Percentiles rank a stretch among this genome's conserved stretches.
These are phyloP conservation scores for Forpus xanthops DNA, from an alignment of 2,797 vertebrate species.

Conservation along the genomic window DNA sequence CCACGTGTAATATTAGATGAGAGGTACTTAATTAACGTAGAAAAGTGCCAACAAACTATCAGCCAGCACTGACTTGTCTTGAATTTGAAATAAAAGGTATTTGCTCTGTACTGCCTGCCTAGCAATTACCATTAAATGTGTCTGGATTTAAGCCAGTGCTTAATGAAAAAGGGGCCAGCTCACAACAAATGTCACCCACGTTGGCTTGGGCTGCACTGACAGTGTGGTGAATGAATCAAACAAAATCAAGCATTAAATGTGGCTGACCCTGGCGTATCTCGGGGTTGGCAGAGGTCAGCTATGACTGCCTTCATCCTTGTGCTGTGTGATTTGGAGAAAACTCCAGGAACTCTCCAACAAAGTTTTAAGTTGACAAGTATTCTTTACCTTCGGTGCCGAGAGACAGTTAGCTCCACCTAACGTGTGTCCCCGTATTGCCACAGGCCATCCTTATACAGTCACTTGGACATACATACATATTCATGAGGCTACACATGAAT, in stretches of 20 bases:
- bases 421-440: no score
- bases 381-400: no score
- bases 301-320: neutral
- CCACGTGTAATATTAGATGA: conserved; percentile 46
- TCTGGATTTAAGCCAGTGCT: conserved; percentile 58
- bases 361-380: no score
- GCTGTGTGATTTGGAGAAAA: neutral
- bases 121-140: conserved; percentile 53
- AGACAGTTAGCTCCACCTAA: no score
- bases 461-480: no score
- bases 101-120: conserved; percentile 51
- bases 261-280: neutral
- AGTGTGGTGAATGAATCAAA: conserved; percentile 19
- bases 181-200: conserved; percentile 14
- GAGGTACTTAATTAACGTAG: conserved; percentile 66
- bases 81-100: conserved; percentile 68
- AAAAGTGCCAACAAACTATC: conserved; percentile 53
- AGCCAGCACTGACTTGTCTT: conserved; percentile 61
- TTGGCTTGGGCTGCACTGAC: conserved; percentile 30
- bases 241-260: neutral
- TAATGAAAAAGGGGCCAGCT: conserved; percentile 57
- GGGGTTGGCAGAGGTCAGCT: neutral
- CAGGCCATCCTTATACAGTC: no score
- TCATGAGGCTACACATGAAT: no score
- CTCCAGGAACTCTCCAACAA: no score